A percentile compares a stretch with the other conserved stretches of the same genome.
Conservation (phyloP, 2,797 vertebrate genomes). For the Anniella stebbinsi region DNA sequence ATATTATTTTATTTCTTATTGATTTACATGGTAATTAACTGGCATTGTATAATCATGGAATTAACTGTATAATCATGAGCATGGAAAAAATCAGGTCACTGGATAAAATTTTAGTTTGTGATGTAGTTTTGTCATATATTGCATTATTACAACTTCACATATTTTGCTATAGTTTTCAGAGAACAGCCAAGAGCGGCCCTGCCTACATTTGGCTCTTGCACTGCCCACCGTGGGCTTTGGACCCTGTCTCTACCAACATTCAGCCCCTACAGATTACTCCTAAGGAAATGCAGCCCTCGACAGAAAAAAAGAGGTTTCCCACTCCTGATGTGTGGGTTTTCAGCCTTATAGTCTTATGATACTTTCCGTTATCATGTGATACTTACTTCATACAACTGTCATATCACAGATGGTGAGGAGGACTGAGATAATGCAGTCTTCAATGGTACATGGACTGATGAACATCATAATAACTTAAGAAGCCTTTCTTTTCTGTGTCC, state of each 20-base stretch:
- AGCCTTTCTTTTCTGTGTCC: neutral
- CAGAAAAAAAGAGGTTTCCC: neutral
- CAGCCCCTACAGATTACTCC: too few relatives aligned
- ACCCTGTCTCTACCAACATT: too few relatives aligned
- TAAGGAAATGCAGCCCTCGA: neutral
- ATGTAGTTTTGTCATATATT: conserved; percentile 68
- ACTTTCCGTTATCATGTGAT: neutral
- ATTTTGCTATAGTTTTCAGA: conserved; percentile 66
- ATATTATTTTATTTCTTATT: conserved; percentile 73
- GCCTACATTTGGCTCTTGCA: too few relatives aligned
- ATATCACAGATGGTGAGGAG: neutral
- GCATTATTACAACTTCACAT: conserved; percentile 74
- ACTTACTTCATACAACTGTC: neutral
- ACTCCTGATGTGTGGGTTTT: neutral
- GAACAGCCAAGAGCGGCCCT: neutral
- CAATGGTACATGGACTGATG: too few relatives aligned
- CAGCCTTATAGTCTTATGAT: neutral
- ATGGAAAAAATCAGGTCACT: conserved; percentile 71
- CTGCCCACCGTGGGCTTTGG: too few relatives aligned
- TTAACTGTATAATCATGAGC: neutral
- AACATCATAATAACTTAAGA: neutral
- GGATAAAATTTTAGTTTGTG: conserved; percentile 71
- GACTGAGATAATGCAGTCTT: neutral
- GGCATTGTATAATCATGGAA: conserved; percentile 64
- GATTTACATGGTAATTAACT: conserved; percentile 78